A percentile compares a stretch with the other conserved stretches of the same genome.
phyloP scores from a whole-genome alignment of 2,888 invertebrate species.

The Pyrrhia umbra region DNA sequence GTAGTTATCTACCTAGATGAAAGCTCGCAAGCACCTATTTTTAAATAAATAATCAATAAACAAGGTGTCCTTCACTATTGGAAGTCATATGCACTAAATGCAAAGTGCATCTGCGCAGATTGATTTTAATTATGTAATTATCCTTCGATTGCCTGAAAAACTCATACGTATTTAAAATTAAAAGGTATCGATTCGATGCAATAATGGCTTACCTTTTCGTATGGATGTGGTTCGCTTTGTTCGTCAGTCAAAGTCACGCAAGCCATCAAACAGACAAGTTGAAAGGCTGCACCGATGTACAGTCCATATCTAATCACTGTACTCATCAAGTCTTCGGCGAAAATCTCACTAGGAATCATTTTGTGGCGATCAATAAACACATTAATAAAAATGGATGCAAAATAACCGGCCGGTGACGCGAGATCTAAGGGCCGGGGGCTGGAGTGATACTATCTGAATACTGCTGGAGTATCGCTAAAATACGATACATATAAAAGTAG shows the following conservation, averaged over 20 bases:
- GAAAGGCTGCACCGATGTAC: constrained; percentile 96
- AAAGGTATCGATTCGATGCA: background rate
- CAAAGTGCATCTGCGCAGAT: background rate
- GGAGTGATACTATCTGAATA: constrained; percentile 24
- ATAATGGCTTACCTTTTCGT: constrained; percentile 85
- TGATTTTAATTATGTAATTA: background rate
- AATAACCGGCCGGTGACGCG: background rate
- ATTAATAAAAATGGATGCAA: constrained; percentile 27
- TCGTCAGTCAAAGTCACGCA: constrained; percentile 94
- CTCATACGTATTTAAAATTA: constrained; percentile 12
- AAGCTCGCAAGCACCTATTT: background rate
- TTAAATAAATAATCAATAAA: background rate
- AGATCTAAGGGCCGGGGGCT: background rate
- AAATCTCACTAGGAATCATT: constrained; percentile 89
- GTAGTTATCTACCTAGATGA: no score
- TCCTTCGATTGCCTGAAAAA: background rate
- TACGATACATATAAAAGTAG: constrained; percentile 38
- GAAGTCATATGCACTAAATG: background rate
- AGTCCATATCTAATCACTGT: constrained; percentile 94
- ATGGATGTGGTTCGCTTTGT: constrained; percentile 86
- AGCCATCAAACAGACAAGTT: constrained; percentile 95
- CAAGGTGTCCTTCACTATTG: background rate
- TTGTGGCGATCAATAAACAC: constrained; percentile 56
- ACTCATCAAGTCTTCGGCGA: constrained; percentile 92
- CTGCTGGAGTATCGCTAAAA: constrained; percentile 36